Evolutionary conservation across 1,140 invertebrate species (phyloP).

Genomic region (Galleria mellonella): DNA sequence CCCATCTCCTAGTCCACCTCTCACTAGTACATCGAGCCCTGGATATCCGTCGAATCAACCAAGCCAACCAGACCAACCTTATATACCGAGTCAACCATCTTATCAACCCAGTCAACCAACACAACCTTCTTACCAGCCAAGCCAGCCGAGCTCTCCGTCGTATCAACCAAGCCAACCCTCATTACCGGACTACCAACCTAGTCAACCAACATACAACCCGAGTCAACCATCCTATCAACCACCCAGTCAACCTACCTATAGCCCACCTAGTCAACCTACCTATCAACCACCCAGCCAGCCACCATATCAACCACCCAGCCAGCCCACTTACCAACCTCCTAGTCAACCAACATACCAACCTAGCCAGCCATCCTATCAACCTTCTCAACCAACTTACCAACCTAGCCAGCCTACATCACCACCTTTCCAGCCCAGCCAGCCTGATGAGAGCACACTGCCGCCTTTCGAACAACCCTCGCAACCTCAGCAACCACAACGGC

Average conservation of each 20-base stretch:
- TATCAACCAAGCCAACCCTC: conserved; percentile 27
- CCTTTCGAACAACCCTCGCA: conserved; percentile 11
- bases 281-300: conserved; percentile 41
- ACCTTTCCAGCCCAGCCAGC: conserved; percentile 34
- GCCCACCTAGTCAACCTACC: conserved; percentile 31
- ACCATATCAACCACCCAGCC: conserved; percentile 2
- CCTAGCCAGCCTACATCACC: conserved; percentile 31
- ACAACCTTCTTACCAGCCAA: conserved; percentile 21
- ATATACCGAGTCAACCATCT: conserved; percentile 39
- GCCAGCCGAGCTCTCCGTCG: conserved; percentile 24
- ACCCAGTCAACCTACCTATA: conserved; percentile 17
- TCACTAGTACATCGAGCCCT: conserved; percentile 42
- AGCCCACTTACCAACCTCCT: conserved; percentile 34
- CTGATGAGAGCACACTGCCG: conserved; percentile 8
- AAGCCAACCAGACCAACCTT: conserved; percentile 28
- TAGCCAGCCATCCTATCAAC: conserved; percentile 23
- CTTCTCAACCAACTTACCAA: conserved; percentile 24
- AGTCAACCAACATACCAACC: conserved; percentile 36
- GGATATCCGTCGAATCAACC: conserved; percentile 20
- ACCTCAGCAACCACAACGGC: conserved; percentile 9
- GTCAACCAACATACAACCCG: conserved; percentile 36
- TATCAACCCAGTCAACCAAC: conserved; percentile 29
- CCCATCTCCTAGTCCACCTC: conserved; percentile 28
- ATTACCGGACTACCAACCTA: conserved; percentile 40
- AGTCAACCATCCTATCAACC: conserved; percentile 19